Evolutionary conservation across 2,113 vertebrate genomes (phyloP), one percentile per base, ranked within the genome.

Genomic region (Rafetus swinhoei): DNA sequence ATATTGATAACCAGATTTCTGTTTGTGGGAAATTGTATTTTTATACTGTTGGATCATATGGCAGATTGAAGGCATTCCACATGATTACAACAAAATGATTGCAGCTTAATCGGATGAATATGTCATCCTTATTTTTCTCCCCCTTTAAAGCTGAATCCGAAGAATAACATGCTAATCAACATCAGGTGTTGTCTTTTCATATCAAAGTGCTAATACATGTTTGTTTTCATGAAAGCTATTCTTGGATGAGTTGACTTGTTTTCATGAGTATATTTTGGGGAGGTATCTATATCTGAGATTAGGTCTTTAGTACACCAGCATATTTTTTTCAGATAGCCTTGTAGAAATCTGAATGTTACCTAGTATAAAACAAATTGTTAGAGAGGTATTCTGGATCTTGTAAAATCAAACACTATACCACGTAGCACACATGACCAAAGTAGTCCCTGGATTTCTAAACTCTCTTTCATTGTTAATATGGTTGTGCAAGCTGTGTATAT

Each of bases 1-100:
- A 22, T 89, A 72, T 69, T 91, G 93, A 93, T 54, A 92, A 94
- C 79, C 86, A 84, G 81, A 80, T 87, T 95, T 86, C 74, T 87
- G 2, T 84, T 59, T 95, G 79, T 90, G 85, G 88, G 27, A 92
- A 88, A 74, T 35, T 85, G 1, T 72, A 25, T 57, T 94, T 93
- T 97, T 95, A 9, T 88, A 79, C 59, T n/a, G 86, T 72, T 91
- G 65, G 72, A 84, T 88, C 39, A 7, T 87, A 25, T 83, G 5
- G 72, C 22, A 90, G 92, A 95, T 52, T 82, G 82, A 93, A 94
- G 53, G 54, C 81, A 56, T 88, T 93, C 59, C 56, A 91, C 77
- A 93, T 80, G 16, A 81, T 87, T 86, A 50, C 85, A 81, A 95
- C 85, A 52, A 74, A 69, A 90, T 79, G 4, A n/a, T 32, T 62